phyloP scores from a whole-genome alignment of 2,888 invertebrate genomes.

The Clistopyga incitator region DNA sequence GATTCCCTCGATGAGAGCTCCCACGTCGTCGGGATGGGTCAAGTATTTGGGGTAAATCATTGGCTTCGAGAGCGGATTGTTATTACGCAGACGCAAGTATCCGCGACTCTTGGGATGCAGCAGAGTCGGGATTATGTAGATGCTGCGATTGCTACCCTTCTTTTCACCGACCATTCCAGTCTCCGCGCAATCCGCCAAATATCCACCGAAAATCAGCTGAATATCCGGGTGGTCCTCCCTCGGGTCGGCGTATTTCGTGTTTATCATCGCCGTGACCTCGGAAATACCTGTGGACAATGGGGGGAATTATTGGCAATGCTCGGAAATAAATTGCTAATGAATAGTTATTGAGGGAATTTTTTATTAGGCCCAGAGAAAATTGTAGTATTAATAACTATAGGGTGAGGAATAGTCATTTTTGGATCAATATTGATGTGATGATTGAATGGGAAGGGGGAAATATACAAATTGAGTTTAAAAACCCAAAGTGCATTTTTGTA shows the following conservation, averaged over 20 bases:
- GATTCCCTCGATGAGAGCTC: constrained; percentile 92
- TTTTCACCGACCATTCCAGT: constrained; percentile 94
- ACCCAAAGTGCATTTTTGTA: too few relatives aligned
- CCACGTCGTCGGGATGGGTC: constrained; percentile 92
- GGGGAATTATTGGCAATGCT: not conserved
- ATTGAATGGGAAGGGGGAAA: too few relatives aligned
- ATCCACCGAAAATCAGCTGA: constrained; percentile 95
- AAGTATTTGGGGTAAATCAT: constrained; percentile 94
- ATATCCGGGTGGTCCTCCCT: constrained; percentile 92
- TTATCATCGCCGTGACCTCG: constrained; percentile 94
- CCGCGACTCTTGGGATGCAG: constrained; percentile 95
- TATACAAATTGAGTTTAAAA: too few relatives aligned
- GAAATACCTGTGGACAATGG: constrained; percentile 87
- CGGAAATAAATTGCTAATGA: not conserved
- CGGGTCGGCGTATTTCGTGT: constrained; percentile 91
- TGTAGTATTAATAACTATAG: too few relatives aligned
- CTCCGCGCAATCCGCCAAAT: constrained; percentile 93
- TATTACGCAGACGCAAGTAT: constrained; percentile 89
- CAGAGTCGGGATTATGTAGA: constrained; percentile 92
- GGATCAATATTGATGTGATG: too few relatives aligned
- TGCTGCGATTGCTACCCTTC: constrained; percentile 88
- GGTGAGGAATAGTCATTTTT: too few relatives aligned
- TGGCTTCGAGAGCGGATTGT: constrained; percentile 93
- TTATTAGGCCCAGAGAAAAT: too few relatives aligned
- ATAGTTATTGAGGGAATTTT: too few relatives aligned